Evolutionary conservation across 2,113 vertebrate species (phyloP).

Genomic region (Sander lucioperca): DNA sequence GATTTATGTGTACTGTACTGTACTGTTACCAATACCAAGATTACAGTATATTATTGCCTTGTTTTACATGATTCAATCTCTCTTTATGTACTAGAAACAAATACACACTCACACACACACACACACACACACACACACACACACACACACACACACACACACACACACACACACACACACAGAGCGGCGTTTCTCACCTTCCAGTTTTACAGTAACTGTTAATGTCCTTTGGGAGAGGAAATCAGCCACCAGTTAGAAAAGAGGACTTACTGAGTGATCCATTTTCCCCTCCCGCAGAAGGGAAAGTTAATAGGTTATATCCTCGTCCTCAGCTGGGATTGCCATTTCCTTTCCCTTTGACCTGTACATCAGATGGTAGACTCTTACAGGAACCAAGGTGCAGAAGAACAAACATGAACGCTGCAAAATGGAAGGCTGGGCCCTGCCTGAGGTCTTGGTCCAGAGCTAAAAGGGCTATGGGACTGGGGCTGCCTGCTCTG

Average conservation of each 20-base stretch:
- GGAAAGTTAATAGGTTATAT: slow-evolving; percentile 66
- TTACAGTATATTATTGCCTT: background rate
- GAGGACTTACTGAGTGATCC: slow-evolving; percentile 70
- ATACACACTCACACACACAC: background rate
- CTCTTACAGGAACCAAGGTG: slow-evolving; percentile 86
- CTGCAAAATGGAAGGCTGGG: slow-evolving; percentile 47
- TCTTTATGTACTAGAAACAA: background rate
- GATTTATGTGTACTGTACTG: background rate
- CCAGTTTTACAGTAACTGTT: slow-evolving; percentile 36
- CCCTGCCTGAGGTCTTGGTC: slow-evolving; percentile 39
- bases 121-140: no score
- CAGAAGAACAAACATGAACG: slow-evolving; percentile 85
- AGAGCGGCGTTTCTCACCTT: slow-evolving; percentile 37
- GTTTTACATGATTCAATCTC: slow-evolving; percentile 9
- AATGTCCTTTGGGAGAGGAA: slow-evolving; percentile 63
- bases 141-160: no score
- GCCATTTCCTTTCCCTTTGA: slow-evolving; percentile 87
- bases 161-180: background rate
- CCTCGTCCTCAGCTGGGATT: slow-evolving; percentile 84
- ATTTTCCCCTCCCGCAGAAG: slow-evolving; percentile 64
- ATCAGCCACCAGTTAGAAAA: slow-evolving; percentile 58
- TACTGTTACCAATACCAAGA: background rate
- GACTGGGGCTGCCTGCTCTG: slow-evolving; percentile 31
- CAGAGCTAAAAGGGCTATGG: slow-evolving; percentile 30
- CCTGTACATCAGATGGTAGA: slow-evolving; percentile 81